Percentiles rank a stretch among this genome's conserved stretches.
These are phyloP conservation scores for Rhagonycha lutea DNA, from an alignment of 2,888 invertebrate species.

Conservation along the genomic window DNA sequence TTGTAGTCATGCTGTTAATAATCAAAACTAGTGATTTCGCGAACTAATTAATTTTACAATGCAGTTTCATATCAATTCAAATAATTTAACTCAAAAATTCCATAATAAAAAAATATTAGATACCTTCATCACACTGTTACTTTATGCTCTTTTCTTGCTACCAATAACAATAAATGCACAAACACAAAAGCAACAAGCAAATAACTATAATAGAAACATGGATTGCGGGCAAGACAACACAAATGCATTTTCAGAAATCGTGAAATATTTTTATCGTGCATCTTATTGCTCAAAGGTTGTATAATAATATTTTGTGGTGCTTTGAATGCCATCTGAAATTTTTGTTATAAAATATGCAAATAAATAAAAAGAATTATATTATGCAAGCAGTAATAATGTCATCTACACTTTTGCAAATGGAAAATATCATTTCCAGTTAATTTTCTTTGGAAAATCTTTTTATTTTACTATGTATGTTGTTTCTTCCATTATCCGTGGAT, in stretches of 20 bases:
- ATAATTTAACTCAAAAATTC: neutral
- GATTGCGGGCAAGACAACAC: neutral
- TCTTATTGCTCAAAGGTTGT: neutral
- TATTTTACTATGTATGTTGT: neutral
- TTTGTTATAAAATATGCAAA: neutral
- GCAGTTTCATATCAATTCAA: constrained; percentile 4
- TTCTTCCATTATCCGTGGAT: neutral
- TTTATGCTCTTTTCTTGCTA: neutral
- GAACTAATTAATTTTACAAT: neutral
- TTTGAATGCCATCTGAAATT: neutral
- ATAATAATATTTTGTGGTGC: neutral
- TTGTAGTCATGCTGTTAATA: constrained; percentile 1
- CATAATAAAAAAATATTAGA: neutral
- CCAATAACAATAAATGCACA: neutral
- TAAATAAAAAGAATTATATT: neutral
- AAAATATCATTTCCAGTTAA: neutral
- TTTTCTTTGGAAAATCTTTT: neutral
- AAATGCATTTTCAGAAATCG: constrained; percentile 1
- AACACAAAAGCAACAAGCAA: neutral
- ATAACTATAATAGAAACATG: neutral
- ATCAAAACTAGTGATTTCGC: neutral
- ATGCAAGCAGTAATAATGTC: neutral
- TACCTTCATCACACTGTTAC: neutral
- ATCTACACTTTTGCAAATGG: neutral
- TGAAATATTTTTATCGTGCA: neutral